phyloP scores from a whole-genome alignment of 2,113 vertebrate species.

The Psittacara wagleri region DNA sequence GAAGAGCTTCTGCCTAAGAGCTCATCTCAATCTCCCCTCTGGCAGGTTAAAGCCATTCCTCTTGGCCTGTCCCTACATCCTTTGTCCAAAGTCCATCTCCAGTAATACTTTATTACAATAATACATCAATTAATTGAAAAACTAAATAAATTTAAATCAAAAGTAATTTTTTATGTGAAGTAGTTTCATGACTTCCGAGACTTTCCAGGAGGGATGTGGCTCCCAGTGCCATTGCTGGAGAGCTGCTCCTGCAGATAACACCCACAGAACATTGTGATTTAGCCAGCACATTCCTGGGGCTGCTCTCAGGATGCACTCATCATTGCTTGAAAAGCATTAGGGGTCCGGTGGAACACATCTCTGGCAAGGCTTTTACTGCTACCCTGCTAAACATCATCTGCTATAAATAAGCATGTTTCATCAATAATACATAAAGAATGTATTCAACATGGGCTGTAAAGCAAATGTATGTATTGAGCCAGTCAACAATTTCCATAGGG shows the following conservation, averaged over 20 bases:
- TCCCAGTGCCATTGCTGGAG: not conserved
- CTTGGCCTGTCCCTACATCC: not conserved
- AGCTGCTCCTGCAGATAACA: not conserved
- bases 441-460: not conserved
- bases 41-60: not conserved
- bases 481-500: not conserved
- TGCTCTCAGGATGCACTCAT: not conserved
- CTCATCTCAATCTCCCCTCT: not conserved
- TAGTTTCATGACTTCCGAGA: rapidly evolving
- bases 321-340: no score
- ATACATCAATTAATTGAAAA: not conserved
- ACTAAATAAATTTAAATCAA: not conserved
- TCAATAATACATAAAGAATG: not conserved
- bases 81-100: not conserved
- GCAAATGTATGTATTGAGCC: not conserved
- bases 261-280: rapidly evolving
- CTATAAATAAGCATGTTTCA: not conserved
- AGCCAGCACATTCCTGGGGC: not conserved
- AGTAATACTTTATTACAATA: not conserved
- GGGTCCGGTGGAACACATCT: not conserved
- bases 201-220: not conserved
- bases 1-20: not conserved
- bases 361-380: not conserved
- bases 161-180: rapidly evolving
- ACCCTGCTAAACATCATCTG: not conserved